phyloP scores from a whole-genome alignment of 2,888 invertebrate genomes.

The Euzetes globulus region DNA sequence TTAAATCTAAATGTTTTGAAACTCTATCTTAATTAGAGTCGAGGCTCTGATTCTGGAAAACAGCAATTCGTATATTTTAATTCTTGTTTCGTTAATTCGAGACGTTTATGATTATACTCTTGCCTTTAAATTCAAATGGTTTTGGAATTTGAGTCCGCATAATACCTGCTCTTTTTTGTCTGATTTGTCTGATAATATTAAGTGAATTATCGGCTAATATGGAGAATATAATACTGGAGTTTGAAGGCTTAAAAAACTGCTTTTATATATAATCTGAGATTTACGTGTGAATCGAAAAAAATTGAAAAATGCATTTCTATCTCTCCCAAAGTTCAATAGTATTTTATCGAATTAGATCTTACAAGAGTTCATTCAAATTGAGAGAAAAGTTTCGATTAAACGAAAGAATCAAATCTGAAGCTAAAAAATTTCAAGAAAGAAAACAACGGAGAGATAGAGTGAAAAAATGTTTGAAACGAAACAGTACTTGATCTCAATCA shows the following conservation, averaged over 20 bases:
- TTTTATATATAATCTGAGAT: too few species aligned
- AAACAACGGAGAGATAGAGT: not conserved
- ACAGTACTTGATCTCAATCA: not conserved
- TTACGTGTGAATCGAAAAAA: too few species aligned
- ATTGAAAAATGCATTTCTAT: not conserved
- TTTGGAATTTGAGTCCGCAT: too few species aligned
- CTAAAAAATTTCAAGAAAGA: not conserved
- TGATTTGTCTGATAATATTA: too few species aligned
- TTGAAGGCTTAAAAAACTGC: too few species aligned
- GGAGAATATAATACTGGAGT: too few species aligned
- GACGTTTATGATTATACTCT: too few species aligned
- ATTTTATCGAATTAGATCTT: not conserved
- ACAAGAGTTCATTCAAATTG: not conserved
- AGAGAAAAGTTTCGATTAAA: not conserved
- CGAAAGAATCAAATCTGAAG: not conserved
- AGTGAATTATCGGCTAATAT: too few species aligned
- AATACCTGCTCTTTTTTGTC: too few species aligned
- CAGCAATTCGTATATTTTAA: too few species aligned
- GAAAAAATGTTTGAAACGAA: not conserved
- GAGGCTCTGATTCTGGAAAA: not conserved
- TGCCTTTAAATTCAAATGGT: too few species aligned
- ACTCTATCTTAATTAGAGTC: constrained; percentile 18
- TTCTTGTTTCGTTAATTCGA: too few species aligned
- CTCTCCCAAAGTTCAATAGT: not conserved
- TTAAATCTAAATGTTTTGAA: not conserved